Evolutionary conservation across 2,888 invertebrate species (phyloP), one percentile per base, ranked within the genome.

Genomic region (Pollenia angustigena): DNA sequence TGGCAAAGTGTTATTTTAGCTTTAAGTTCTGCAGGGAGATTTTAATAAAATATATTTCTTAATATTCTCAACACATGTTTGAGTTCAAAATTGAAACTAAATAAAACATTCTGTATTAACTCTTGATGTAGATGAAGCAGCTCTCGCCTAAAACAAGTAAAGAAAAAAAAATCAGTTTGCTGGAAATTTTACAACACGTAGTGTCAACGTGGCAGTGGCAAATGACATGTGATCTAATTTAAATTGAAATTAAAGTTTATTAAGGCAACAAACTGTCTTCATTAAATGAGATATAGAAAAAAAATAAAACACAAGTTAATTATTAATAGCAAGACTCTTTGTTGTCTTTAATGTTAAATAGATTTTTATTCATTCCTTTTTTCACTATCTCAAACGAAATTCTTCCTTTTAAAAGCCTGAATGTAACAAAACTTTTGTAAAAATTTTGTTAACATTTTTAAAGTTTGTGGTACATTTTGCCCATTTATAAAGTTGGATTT

Each of bases 11-110:
- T 4, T 32, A 32, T 32, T 32, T 32, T 6, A 32, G 32, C 32
- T 32, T 32, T 6, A 32, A 32, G 32, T 6, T 32, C 6, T 32
- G 32, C 32, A 6, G 6, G 32, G 32, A 32, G 0, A 32, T 6
- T 32, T 32, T 32, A 32, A 32, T 32, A 32, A 32, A 32, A 32
- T 6, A 32, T 32, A 32, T 60, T 56, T 78, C 54, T 84, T 68
- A n/a, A 72, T 46, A 84, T 72, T 84, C 84, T 60, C 23, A 9
- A 68, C 84, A 79, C 84, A 84, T 79, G 79, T 72, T 74, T 68
- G 44, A 46, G 16, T 72, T 23, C 32, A 66, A 83, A 78, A 83
- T 72, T 83, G 72, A 83, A 72, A 83, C 83, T 58, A 83, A 78
- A 72, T 78, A 78, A 72, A 83, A 78, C n/a, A 83, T 71, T 14